These are phyloP conservation scores for Drosophila subquinaria DNA, from an alignment of 2,888 invertebrate genomes.

Conservation along the genomic window DNA sequence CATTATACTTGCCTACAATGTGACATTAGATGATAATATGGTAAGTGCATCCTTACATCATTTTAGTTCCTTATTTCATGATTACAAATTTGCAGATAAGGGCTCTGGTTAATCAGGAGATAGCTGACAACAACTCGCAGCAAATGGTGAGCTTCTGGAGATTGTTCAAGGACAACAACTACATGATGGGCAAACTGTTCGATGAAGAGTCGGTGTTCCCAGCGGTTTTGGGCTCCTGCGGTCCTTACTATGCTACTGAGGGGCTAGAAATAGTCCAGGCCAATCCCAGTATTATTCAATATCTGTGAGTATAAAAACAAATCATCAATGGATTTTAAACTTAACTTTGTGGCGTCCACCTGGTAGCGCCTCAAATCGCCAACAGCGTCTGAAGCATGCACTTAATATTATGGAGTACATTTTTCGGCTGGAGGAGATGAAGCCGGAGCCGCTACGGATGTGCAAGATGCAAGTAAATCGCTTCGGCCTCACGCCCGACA, in stretches of 20 bases:
- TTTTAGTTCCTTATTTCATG: background rate
- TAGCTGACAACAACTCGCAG: slow-evolving; percentile 81
- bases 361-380: slow-evolving; percentile 79
- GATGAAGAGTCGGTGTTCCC: slow-evolving; percentile 85
- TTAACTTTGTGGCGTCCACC: background rate
- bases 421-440: slow-evolving; percentile 83
- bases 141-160: slow-evolving; percentile 85
- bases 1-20: slow-evolving; percentile 83
- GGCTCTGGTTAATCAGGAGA: slow-evolving; percentile 83
- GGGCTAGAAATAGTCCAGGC: slow-evolving; percentile 80
- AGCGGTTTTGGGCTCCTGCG: slow-evolving; percentile 83
- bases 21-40: slow-evolving; percentile 84
- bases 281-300: slow-evolving; percentile 80
- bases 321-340: too few species aligned
- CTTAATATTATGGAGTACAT: slow-evolving; percentile 84
- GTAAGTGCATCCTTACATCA: slow-evolving; percentile 49
- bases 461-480: slow-evolving; percentile 83
- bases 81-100: slow-evolving; percentile 72
- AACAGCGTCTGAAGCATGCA: slow-evolving; percentile 82
- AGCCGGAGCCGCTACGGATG: slow-evolving; percentile 84
- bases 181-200: slow-evolving; percentile 85
- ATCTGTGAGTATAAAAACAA: slow-evolving; percentile 73
- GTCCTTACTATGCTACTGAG: slow-evolving; percentile 84
- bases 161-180: slow-evolving; percentile 84
- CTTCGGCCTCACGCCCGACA: slow-evolving; percentile 83